Evolutionary conservation across 2,888 invertebrate species (phyloP), one percentile per base, ranked within the genome.

Genomic region (Dicyrtomina minuta): DNA sequence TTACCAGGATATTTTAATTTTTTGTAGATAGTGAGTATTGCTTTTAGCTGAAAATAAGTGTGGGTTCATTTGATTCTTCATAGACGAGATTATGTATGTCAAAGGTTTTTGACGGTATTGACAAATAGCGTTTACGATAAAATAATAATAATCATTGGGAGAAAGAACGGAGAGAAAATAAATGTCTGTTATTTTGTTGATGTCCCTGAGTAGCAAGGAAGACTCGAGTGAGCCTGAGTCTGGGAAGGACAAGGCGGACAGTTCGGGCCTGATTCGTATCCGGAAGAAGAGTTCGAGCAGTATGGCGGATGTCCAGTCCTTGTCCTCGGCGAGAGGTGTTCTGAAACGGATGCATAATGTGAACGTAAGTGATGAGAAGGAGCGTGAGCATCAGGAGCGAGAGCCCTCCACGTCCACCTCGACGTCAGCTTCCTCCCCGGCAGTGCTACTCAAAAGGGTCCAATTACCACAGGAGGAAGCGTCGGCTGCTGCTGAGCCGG

Each of bases 261-360:
- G 33, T 27, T 43, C 43, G 1, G 65, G 65, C 1, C 26, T 44
- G 2, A n/a, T n/a, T n/a, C 70, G 71, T 6, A 71, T 55, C 22
- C 62, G 72, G 15, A 74, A 72, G 39, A 70, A 71, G 46, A 71
- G 74, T 26, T 39, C 66, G 12, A 59, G 53, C 12, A 71, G 72
- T 43, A 56, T 55, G 22, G 22, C 43, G 44, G 65, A 62, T 1
- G 8, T 33, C 33, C 33, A 33, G n/a, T 65, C 65, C 41, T 55
- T 65, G 55, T 62, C 65, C 55, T 65, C 65, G 12, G 55, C 81
- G 33, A 87, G 87, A 79, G 88, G 88, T 77, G 81, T 88, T 66
- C 82, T 91, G 20, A 86, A 88, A 73, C 84, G 91, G 74, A 90
- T 91, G 90, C 87, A 89, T 0, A 84, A 89, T 44, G 90, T 91